Evolutionary conservation across 2,113 vertebrate genomes (phyloP), one percentile per base, ranked within the genome.

Genomic region (Actenoides lindsayi): DNA sequence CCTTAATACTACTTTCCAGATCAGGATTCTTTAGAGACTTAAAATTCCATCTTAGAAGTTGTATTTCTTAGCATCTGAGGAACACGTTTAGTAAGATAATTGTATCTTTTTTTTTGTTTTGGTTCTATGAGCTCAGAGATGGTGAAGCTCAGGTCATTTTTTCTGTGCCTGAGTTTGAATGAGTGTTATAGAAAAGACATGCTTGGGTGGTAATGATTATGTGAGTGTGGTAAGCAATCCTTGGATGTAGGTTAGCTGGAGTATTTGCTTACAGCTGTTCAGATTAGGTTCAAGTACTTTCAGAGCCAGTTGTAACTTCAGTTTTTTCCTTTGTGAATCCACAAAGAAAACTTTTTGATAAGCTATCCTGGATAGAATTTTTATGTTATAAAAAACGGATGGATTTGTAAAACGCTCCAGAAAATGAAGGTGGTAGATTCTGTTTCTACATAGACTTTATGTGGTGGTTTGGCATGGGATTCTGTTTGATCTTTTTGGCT

Each of bases 1-100:
- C 18, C 67, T 82, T 88, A 85, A 90, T 83, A 70, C 44, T 44
- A 76, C 71, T 94, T 89, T 79, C 60, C 63, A 39, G 68, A n/a
- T 88, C 25, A 75, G 24, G 70, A 87, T 79, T 89, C 80, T 92
- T 89, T 50, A 87, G 57, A 69, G 18, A 60, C n/a, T 87, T 91
- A 80, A 64, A 88, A 90, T 70, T 78, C n/a, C 37, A 27, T 37
- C 37, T 62, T 46, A 44, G 59, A 86, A 93, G 86, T 80, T 88
- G 44, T 90, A 35, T 90, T 93, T 86, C 75, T 54, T 74, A 77
- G 74, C 50, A 83, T 92, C 91, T 82, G 70, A 97, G 75, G 69
- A 94, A 16, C 7, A 30, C 50, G 69, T 83, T 88, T 73, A 79
- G 44, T 69, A 62, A 93, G 77, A 93, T 87, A 89, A 91, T 94